Evolutionary conservation across 2,888 invertebrate species (phyloP).

Genomic region (Apotomis capreana): DNA sequence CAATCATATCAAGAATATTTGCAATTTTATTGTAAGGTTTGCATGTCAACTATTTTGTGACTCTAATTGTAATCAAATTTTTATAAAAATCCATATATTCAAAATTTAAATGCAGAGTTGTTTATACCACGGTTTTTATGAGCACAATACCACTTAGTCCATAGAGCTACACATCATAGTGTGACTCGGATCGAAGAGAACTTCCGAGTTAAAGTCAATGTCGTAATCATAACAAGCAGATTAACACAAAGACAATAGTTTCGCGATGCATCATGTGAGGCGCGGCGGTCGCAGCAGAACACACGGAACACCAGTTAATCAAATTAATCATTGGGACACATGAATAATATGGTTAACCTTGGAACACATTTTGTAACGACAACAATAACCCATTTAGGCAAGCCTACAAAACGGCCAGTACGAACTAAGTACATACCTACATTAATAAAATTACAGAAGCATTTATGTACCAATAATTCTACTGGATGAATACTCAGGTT

Average conservation of each 20-base stretch:
- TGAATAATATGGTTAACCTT: conserved; percentile 57
- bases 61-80: too few relatives aligned
- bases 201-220: conserved; percentile 10
- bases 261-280: conserved; percentile 36
- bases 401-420: conserved; percentile 48
- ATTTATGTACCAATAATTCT: conserved; percentile 4
- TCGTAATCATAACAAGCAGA: conserved; percentile 26
- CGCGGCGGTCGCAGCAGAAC: conserved; percentile 30
- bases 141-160: too few relatives aligned
- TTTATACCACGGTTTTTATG: too few relatives aligned
- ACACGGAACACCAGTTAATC: conserved; percentile 48
- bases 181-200: neutral
- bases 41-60: too few relatives aligned
- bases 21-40: too few relatives aligned
- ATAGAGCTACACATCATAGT: neutral
- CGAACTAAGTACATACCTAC: conserved; percentile 34
- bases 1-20: too few relatives aligned
- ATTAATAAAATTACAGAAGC: conserved; percentile 28
- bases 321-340: conserved; percentile 50
- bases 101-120: too few relatives aligned
- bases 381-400: conserved; percentile 60
- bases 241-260: conserved; percentile 33
- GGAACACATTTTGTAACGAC: conserved; percentile 65
- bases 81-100: too few relatives aligned
- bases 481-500: neutral